Evolutionary conservation across 2,797 vertebrate species (phyloP), one percentile per base, ranked within the genome.

Genomic region (Petrocephalus sullivani): DNA sequence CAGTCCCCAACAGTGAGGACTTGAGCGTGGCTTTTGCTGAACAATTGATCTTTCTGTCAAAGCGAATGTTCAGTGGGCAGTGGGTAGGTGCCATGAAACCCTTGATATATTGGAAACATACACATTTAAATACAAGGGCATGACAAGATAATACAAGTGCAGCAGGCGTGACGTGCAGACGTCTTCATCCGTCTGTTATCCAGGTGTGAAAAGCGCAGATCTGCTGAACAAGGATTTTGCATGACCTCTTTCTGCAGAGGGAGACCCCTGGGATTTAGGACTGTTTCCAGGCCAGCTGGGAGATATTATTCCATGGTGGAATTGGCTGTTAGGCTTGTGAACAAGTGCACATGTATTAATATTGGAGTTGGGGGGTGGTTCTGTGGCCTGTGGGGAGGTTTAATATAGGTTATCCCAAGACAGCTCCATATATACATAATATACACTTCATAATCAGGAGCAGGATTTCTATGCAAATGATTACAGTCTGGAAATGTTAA

Each of bases 41-140:
- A 87, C 85, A 87, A 87, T 61, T 87, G 85, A 87, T 87, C 85
- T 87, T 61, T 51, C 37, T 87, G 85, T 87, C 85, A 87, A 23
- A 54, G 56, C 53, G 5, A 86, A 58, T 58, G 23, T 86, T 86
- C 84, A 19, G 53, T 58, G 53, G 84, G 84, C 84, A 41, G 84
- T 7, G 23, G 23, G 33, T 37, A 12, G 53, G 19, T 37, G 46
- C 83, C 83, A 85, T 57, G 53, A 57, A 85, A 85, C 53, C 49
- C 21, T 85, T 85, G 83, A 53, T 85, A 53, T 85, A 85, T 85
- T 85, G 84, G 56, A 86, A 57, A 86, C 53, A 58, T 58, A 86
- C 54, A 86, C 84, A 57, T 86, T 86, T 86, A 86, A 86, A 86
- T 86, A 37, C 84, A 28, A 23, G 53, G 21, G 23, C 28, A 58